Percentiles rank a stretch among this genome's conserved stretches.
Evolutionary conservation across 53 echinoderm and acorn worm species (phyloP).

Genomic region (Paracentrotus lividus): DNA sequence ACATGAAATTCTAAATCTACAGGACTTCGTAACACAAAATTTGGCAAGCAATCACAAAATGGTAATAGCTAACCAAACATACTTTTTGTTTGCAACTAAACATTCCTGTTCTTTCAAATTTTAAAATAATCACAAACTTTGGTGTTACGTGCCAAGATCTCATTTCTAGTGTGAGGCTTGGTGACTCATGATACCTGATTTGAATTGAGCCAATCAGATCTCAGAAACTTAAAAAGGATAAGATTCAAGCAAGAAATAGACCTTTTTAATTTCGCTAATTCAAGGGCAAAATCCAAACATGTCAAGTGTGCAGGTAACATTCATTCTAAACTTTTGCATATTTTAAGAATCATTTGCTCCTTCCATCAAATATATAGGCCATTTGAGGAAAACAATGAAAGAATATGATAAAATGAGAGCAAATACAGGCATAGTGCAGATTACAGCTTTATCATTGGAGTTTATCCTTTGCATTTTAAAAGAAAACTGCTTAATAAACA

Average conservation of each 20-base stretch:
- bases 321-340: not conserved
- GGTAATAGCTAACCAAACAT: too few relatives aligned
- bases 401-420: not conserved
- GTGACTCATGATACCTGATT: not conserved
- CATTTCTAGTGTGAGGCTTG: not conserved
- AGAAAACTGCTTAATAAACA: not conserved
- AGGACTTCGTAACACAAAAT: too few relatives aligned
- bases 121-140: too few relatives aligned
- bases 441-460: not conserved
- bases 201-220: not conserved
- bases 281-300: constrained; percentile 22
- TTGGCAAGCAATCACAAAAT: too few relatives aligned
- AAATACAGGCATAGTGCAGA: not conserved
- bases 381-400: not conserved
- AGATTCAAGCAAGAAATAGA: constrained; percentile 18
- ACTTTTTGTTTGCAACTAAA: too few relatives aligned
- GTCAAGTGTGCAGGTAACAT: not conserved
- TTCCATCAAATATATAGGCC: not conserved
- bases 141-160: not conserved
- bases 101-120: too few relatives aligned
- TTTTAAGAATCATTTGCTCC: not conserved
- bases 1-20: not conserved
- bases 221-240: not conserved
- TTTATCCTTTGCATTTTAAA: not conserved
- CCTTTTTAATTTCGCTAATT: not conserved